Percentiles rank a stretch among this genome's conserved stretches.
Evolutionary conservation across 2,113 vertebrate genomes (phyloP).

Genomic region (Zapus hudsonius): DNA sequence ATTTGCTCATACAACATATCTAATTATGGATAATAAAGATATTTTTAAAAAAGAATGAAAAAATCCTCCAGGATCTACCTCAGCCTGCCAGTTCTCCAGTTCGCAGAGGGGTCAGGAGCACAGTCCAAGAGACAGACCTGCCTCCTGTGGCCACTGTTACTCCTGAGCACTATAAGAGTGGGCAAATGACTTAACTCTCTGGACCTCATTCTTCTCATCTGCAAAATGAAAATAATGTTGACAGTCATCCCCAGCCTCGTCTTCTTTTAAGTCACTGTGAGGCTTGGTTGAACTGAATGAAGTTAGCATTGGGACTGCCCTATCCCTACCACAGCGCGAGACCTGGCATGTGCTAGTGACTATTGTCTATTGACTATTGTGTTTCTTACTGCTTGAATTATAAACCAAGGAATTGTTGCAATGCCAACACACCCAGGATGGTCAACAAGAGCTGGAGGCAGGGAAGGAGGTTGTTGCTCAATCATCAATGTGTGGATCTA

Average conservation of each 20-base stretch:
- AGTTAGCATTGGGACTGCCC: accelerated
- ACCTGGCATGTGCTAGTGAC: neutral
- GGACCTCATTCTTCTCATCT: too few species aligned
- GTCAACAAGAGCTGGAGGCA: neutral
- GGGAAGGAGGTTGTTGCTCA: neutral
- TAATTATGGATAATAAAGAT: too few species aligned
- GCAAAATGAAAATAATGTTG: too few species aligned
- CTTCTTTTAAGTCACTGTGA: neutral
- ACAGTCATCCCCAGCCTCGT: too few species aligned
- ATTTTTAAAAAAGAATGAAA: neutral
- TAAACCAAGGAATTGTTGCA: neutral
- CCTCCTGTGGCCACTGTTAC: neutral
- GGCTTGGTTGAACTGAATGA: neutral
- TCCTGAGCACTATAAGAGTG: too few species aligned
- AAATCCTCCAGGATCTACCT: neutral
- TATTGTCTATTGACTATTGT: neutral
- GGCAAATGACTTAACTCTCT: conserved; percentile 3
- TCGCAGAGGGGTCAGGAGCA: too few species aligned
- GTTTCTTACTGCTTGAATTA: neutral
- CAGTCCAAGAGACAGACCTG: neutral
- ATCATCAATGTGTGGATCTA: neutral
- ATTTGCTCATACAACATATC: too few species aligned
- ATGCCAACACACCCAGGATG: neutral
- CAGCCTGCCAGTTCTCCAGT: neutral
- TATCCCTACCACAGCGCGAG: neutral